These are phyloP conservation scores for Microctenopoma stevenorrisi DNA, from an alignment of 2,797 vertebrate species.

Conservation along the genomic window DNA sequence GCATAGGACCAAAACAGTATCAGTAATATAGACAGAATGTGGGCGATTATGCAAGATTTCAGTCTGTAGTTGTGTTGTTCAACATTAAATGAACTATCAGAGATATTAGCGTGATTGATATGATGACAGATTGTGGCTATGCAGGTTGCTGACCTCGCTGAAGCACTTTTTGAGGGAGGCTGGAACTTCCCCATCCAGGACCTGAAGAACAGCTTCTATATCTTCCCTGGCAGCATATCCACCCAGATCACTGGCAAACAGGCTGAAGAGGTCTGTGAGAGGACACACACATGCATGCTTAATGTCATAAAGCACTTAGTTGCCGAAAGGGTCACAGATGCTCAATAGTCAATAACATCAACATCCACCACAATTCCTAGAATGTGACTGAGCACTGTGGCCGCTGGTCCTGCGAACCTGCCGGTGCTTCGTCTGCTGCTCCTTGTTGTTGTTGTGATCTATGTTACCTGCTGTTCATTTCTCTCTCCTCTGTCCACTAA, in stretches of 20 bases:
- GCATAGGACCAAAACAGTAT: constrained; percentile 16
- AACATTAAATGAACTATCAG: background rate
- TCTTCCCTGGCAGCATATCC: constrained; percentile 94
- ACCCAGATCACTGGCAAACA: constrained; percentile 95
- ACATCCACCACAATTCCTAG: too few species aligned
- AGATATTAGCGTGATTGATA: background rate
- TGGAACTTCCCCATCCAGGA: constrained; percentile 94
- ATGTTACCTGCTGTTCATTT: too few species aligned
- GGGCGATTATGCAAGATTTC: background rate
- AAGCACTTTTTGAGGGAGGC: constrained; percentile 94
- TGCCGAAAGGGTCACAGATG: too few species aligned
- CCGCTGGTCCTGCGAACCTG: too few species aligned
- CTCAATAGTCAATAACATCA: too few species aligned
- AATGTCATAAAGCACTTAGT: constrained; percentile 1
- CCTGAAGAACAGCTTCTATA: constrained; percentile 93
- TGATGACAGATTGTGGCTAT: constrained; percentile 4
- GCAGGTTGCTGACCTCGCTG: constrained; percentile 86
- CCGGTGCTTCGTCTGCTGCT: too few species aligned
- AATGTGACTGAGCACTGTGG: too few species aligned
- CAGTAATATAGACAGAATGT: background rate
- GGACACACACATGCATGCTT: background rate
- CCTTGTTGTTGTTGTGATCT: too few species aligned
- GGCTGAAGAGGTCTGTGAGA: constrained; percentile 94
- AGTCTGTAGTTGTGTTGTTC: background rate
- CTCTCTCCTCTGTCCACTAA: too few species aligned